Base-by-base conservation (phyloP, 1,140 invertebrate genomes). In the Caenorhabditis briggsae region DNA sequence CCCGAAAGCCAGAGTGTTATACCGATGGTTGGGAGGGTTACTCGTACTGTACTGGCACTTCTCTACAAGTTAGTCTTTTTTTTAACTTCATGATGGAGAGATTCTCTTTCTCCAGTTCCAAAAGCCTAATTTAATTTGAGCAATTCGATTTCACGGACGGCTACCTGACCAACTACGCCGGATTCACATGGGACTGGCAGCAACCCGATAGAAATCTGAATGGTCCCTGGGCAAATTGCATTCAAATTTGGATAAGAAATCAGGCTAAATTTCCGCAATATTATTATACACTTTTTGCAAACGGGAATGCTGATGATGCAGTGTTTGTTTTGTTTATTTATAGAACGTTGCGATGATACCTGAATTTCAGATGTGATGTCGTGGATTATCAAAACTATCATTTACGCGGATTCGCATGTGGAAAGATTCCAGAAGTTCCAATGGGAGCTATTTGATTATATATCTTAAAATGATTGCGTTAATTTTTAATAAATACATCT, bases 391-490 rank as follows among this genome's bases (percentile, higher is more conserved):
- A 14, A 11, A 41, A 5, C 5, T 70, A 70, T 18, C 12, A 43
- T 70, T 41, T 70, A 43, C 64, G 64, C 43, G 64, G 64, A 3
- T 70, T 70, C 33, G 64, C 64, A 8, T 70, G 64, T 70, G 64
- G 64, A 46, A 70, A 70, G n/a, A 12, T 70, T 8, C 64, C 64
- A 5, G 11, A 43, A 5, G 12, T 43, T 18, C 41, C 41, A 8
- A 2, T 46, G 14, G 33, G 64, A 70, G 64, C 59, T 33, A 33
- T 14, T n/a, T 58, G 8, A 58, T 33, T 33, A 33, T 33, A 33
- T 33, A 3, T 33, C 33, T 33, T 33, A 33, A 33, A 33, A 33
- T 33, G 33, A 33, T 33, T 33, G 33, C 3, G 33, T 33, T 1
- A 33, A 33, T 33, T 33, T 33, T 33, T 33, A 33, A 33, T 33